phyloP scores from a whole-genome alignment of 2,113 vertebrate genomes.

The Ceyx cyanopectus region DNA sequence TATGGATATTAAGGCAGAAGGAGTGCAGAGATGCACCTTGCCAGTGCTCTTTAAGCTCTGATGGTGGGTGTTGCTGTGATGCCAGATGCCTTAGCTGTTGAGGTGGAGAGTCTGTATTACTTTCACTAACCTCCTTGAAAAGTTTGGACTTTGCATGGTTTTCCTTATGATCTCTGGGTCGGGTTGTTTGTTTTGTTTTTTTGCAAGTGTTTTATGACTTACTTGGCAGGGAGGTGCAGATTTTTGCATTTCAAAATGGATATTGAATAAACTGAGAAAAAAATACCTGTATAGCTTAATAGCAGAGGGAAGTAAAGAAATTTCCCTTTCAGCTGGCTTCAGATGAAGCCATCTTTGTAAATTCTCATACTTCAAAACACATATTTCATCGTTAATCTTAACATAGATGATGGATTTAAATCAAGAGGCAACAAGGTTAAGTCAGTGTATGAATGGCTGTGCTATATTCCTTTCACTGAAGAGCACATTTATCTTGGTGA shows the following conservation, averaged over 20 bases:
- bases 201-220: neutral
- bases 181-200: neutral
- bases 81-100: neutral
- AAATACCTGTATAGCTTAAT: neutral
- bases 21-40: neutral
- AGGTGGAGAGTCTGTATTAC: neutral
- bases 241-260: neutral
- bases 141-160: neutral
- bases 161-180: neutral
- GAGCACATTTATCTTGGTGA: neutral
- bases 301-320: neutral
- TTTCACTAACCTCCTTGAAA: neutral
- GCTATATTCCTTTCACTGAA: neutral
- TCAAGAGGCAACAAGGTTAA: slow-evolving; percentile 5
- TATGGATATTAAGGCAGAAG: neutral
- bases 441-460: neutral
- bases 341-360: neutral
- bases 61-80: neutral
- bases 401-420: neutral
- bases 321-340: neutral
- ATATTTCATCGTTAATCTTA: neutral
- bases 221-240: neutral
- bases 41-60: neutral
- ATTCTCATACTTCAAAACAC: neutral
- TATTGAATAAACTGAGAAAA: neutral